Evolutionary conservation across 1,140 invertebrate species (phyloP).

Genomic region (Wiebesia pumilae): DNA sequence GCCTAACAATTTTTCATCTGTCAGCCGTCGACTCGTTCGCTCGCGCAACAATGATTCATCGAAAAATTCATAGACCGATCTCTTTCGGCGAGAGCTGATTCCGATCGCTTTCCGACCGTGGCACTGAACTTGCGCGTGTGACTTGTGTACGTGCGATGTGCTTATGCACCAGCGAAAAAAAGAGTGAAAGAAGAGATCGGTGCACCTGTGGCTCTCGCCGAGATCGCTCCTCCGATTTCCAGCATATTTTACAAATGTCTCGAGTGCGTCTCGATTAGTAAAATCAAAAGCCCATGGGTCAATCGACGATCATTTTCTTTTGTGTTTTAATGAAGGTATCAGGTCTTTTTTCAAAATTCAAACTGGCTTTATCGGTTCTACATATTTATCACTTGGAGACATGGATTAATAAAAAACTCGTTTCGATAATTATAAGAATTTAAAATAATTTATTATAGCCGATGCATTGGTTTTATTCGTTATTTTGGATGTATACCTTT

Average conservation of each 20-base stretch:
- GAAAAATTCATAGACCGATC: conserved; percentile 22
- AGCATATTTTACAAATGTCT: conserved; percentile 28
- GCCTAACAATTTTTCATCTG: conserved; percentile 49
- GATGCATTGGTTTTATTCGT: neutral
- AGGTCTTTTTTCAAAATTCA: neutral
- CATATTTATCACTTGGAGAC: neutral
- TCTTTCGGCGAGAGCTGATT: conserved; percentile 9
- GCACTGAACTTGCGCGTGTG: neutral
- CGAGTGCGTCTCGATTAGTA: conserved; percentile 30
- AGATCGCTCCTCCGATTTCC: conserved; percentile 39
- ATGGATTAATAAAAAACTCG: conserved; percentile 5
- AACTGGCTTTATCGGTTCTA: neutral
- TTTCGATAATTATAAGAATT: conserved; percentile 5
- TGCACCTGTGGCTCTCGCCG: conserved; percentile 1
- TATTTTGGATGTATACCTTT: neutral
- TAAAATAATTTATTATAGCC: neutral
- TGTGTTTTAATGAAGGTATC: conserved; percentile 16
- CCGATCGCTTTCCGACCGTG: neutral
- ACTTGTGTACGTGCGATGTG: neutral
- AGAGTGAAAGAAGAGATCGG: neutral
- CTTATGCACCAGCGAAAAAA: neutral
- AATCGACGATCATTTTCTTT: neutral
- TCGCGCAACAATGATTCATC: conserved; percentile 47
- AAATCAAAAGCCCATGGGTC: conserved; percentile 15
- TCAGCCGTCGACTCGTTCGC: conserved; percentile 9